Evolutionary conservation across 2,113 vertebrate genomes (phyloP).

Genomic region (Prunella himalayana): DNA sequence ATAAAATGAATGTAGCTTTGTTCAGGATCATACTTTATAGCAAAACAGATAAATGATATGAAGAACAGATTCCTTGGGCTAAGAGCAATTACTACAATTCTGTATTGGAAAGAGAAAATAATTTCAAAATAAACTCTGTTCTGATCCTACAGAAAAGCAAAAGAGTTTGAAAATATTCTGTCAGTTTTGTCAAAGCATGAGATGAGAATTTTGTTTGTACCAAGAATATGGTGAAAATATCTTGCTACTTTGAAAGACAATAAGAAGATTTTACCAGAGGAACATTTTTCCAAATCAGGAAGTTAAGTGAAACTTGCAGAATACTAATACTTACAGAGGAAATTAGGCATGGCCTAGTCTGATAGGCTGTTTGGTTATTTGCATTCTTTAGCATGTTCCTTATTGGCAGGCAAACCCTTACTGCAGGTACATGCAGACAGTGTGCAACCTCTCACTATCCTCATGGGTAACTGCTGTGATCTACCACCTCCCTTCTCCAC

Average conservation of each 20-base stretch:
- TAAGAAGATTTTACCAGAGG: background rate
- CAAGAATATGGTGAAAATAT: background rate
- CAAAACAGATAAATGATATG: background rate
- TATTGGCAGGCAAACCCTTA: background rate
- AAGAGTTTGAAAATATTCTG: background rate
- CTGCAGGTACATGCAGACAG: background rate
- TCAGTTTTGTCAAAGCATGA: background rate
- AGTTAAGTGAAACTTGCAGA: background rate
- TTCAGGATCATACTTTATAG: background rate
- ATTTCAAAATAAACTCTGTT: background rate
- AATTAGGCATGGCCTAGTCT: background rate
- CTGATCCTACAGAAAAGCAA: background rate
- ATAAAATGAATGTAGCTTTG: background rate
- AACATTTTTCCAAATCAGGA: background rate
- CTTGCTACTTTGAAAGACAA: background rate
- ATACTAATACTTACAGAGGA: background rate
- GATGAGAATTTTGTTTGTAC: background rate
- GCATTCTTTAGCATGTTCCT: background rate
- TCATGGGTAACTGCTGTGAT: background rate
- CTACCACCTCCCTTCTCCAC: background rate
- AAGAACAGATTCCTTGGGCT: background rate
- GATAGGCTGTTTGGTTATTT: background rate
- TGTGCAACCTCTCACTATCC: background rate
- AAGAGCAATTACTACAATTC: background rate
- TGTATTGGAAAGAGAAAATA: background rate